Percentiles rank a stretch among this genome's conserved stretches.
phyloP scores from a whole-genome alignment of 2,797 vertebrate genomes.

The Sebastes aleutianus region DNA sequence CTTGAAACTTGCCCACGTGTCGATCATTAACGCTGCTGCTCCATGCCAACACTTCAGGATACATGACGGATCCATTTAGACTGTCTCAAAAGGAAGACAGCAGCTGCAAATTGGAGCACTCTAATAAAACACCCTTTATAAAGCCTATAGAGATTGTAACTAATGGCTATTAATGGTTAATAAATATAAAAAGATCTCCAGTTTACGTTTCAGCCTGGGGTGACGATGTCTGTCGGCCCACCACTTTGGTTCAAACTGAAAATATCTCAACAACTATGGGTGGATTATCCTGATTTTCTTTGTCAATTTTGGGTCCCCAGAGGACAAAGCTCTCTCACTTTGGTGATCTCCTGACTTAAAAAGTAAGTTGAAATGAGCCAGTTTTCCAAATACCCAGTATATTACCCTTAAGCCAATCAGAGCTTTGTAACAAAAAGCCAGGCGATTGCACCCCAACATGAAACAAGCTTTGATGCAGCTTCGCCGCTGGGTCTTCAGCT shows the following conservation, averaged over 20 bases:
- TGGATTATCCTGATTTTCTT: neutral
- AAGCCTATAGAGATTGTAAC: neutral
- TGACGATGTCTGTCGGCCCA: neutral
- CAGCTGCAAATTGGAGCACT: neutral
- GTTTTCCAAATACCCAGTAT: neutral
- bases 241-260: neutral
- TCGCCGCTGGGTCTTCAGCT: slow-evolving; percentile 11
- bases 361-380: neutral
- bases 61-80: neutral
- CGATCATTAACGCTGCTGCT: slow-evolving; percentile 23
- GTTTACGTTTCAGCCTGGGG: neutral
- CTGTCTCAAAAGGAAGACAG: neutral
- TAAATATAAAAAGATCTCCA: neutral
- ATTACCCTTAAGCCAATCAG: slow-evolving; percentile 9
- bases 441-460: slow-evolving; percentile 8
- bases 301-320: neutral
- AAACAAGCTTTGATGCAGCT: slow-evolving; percentile 53
- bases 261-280: neutral
- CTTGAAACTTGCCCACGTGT: neutral
- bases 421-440: slow-evolving; percentile 7
- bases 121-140: neutral
- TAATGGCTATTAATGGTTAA: neutral
- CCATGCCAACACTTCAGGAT: neutral
- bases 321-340: neutral
- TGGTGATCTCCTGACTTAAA: neutral